Evolutionary conservation across 2,797 vertebrate species (phyloP).

Genomic region (Dermochelys coriacea): DNA sequence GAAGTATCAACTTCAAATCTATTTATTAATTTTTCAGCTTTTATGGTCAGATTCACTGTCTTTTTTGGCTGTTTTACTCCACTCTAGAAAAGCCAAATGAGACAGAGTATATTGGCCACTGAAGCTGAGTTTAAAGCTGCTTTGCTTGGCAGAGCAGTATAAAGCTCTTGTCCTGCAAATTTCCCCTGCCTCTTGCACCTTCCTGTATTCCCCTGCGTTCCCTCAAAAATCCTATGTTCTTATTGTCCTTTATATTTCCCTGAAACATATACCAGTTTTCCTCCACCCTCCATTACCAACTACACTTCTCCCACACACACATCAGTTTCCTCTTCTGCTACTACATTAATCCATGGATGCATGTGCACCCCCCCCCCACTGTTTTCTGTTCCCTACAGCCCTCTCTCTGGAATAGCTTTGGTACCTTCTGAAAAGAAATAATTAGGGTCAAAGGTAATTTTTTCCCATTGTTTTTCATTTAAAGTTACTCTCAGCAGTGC

Average conservation of each 20-base stretch:
- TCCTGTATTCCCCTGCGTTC: background rate
- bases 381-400: background rate
- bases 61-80: background rate
- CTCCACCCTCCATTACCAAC: background rate
- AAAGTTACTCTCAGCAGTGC: too few relatives aligned
- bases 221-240: background rate
- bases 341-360: background rate
- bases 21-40: background rate
- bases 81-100: background rate
- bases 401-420: background rate
- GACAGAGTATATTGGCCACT: background rate
- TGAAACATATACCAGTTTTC: background rate
- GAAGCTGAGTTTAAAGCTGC: background rate
- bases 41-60: background rate
- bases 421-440: too few relatives aligned
- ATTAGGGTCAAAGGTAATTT: too few relatives aligned
- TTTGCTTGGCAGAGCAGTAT: background rate
- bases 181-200: background rate
- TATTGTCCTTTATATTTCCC: background rate
- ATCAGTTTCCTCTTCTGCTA: background rate
- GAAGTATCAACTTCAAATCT: background rate
- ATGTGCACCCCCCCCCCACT: background rate
- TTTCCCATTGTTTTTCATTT: too few relatives aligned
- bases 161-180: background rate
- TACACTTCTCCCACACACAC: accelerated